Conservation (phyloP, 2,113 vertebrate species). For the Megaceryle maxima region DNA sequence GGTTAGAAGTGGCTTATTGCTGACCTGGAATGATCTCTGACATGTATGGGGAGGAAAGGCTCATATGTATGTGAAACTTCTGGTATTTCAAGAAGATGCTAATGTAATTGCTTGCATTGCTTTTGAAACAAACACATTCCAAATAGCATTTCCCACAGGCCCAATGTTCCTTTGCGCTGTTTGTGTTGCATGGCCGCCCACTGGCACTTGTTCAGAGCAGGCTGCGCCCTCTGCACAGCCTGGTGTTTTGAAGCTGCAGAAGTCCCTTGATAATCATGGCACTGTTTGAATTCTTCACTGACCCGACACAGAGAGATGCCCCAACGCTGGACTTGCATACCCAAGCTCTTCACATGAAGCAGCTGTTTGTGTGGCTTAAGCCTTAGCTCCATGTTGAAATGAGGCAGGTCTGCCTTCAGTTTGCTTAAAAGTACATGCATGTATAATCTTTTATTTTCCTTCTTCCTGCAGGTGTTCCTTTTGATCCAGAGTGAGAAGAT, state of each 20-base stretch:
- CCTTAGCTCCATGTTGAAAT: not conserved
- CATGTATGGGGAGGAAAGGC: not conserved
- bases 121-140: constrained; percentile 30
- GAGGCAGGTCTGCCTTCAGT: constrained; percentile 1
- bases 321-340: not conserved
- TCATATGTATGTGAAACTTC: constrained; percentile 17
- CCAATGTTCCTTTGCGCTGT: constrained; percentile 15
- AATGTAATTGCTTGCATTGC: constrained; percentile 13
- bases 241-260: not conserved
- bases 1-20: not conserved
- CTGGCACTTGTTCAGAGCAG: not conserved
- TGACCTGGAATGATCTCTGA: constrained; percentile 10
- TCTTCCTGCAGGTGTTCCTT: constrained; percentile 86
- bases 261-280: not conserved
- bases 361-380: not conserved
- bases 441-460: constrained; percentile 32
- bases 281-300: not conserved
- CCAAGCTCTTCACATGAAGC: not conserved
- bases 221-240: not conserved
- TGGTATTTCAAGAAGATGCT: constrained; percentile 31
- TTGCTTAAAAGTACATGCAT: not conserved
- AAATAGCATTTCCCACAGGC: constrained; percentile 31
- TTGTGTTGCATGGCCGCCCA: not conserved
- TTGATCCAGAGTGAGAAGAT: constrained; percentile 96
- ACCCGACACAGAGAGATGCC: not conserved